phyloP scores from a whole-genome alignment of 2,888 invertebrate species.

The Lasioglossum morio region DNA sequence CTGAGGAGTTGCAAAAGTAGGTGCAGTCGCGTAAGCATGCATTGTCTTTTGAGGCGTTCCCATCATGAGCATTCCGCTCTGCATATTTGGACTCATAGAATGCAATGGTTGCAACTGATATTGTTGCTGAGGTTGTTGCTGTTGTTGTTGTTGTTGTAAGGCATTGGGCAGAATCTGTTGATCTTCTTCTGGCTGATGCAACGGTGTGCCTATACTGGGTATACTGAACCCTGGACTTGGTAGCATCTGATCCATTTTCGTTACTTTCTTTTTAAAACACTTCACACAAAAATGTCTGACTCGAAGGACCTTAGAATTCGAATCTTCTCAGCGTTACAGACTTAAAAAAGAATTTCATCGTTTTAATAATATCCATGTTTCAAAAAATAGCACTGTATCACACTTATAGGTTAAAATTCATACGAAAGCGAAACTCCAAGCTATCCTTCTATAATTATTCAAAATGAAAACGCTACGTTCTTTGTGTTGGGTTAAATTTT shows the following conservation, averaged over 20 bases:
- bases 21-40: slow-evolving; percentile 91
- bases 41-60: slow-evolving; percentile 90
- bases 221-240: slow-evolving; percentile 95
- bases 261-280: slow-evolving; percentile 2
- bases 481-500: slow-evolving; percentile 1
- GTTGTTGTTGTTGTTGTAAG: slow-evolving; percentile 89
- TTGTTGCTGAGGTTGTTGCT: slow-evolving; percentile 85
- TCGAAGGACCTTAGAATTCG: neutral
- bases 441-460: neutral
- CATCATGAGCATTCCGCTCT: slow-evolving; percentile 88
- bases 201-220: slow-evolving; percentile 95
- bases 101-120: slow-evolving; percentile 88
- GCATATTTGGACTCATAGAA: slow-evolving; percentile 86
- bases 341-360: neutral
- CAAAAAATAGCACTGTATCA: neutral
- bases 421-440: neutral
- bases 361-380: slow-evolving; percentile 25
- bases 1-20: slow-evolving; percentile 92
- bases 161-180: slow-evolving; percentile 95
- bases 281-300: slow-evolving; percentile 14
- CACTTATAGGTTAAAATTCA: slow-evolving; percentile 40
- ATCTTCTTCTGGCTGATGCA: slow-evolving; percentile 96
- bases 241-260: slow-evolving; percentile 94
- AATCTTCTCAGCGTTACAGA: neutral
- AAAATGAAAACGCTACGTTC: neutral